A percentile compares a stretch with the other conserved stretches of the same genome.
These are phyloP conservation scores for Bombus picipes DNA, from an alignment of 1,140 invertebrate species.

Conservation along the genomic window DNA sequence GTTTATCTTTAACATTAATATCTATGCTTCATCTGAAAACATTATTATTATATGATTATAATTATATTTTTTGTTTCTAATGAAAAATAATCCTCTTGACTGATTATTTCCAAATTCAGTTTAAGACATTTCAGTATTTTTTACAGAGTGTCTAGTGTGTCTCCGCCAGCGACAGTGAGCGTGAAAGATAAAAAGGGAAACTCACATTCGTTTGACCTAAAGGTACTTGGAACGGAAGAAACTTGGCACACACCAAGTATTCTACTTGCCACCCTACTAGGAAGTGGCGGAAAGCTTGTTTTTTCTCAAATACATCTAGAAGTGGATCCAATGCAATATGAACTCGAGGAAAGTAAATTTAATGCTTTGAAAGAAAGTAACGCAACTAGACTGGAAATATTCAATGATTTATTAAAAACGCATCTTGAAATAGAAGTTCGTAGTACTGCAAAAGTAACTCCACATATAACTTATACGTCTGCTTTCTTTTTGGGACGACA, in stretches of 20 bases:
- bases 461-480: conserved; percentile 81
- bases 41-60: no score
- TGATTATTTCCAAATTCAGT: background rate
- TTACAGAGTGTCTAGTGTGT: conserved; percentile 29
- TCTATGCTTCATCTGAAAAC: no score
- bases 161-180: conserved; percentile 83
- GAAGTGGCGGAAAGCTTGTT: conserved; percentile 87
- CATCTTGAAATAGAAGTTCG: conserved; percentile 88
- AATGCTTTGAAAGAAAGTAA: conserved; percentile 85
- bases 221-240: conserved; percentile 91
- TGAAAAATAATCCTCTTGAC: background rate
- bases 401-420: conserved; percentile 88
- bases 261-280: conserved; percentile 86
- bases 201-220: conserved; percentile 87
- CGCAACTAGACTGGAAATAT: conserved; percentile 88
- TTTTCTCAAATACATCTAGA: conserved; percentile 89
- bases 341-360: conserved; percentile 85
- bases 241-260: conserved; percentile 93
- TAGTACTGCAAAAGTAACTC: conserved; percentile 53
- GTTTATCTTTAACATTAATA: no score
- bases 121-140: background rate
- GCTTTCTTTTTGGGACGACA: conserved; percentile 91
- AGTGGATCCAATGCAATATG: conserved; percentile 83
- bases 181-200: conserved; percentile 87
- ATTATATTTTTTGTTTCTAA: background rate